A percentile compares a stretch with the other conserved stretches of the same genome.
These are phyloP conservation scores for Drosophila aldrichi DNA, from an alignment of 2,888 invertebrate genomes.

Conservation along the genomic window DNA sequence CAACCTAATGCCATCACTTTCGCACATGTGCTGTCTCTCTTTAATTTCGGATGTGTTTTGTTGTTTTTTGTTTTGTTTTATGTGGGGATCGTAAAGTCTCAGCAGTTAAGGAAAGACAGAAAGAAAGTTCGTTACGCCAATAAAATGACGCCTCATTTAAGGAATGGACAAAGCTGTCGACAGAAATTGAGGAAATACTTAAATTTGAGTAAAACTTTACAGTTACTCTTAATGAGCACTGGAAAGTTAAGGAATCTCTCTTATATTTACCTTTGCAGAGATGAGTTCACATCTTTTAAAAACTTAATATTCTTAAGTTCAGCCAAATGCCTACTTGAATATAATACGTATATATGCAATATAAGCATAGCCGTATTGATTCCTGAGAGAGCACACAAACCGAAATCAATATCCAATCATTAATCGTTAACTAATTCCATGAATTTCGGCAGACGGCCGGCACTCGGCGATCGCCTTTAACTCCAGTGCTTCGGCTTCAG, in stretches of 20 bases:
- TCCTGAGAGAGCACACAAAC: conserved; percentile 19
- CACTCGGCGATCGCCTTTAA: conserved; percentile 26
- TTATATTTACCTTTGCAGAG: background rate
- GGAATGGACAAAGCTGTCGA: conserved; percentile 18
- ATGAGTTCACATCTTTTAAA: background rate
- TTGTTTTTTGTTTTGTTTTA: conserved; percentile 22
- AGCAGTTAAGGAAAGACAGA: conserved; percentile 50
- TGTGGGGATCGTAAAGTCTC: conserved; percentile 64
- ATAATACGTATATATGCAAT: background rate
- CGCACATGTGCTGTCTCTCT: conserved; percentile 1
- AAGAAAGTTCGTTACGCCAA: conserved; percentile 46
- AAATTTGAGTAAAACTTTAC: conserved; percentile 10
- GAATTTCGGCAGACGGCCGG: conserved; percentile 68
- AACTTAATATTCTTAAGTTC: background rate
- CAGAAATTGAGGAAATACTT: conserved; percentile 11
- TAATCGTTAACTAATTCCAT: conserved; percentile 81
- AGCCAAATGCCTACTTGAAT: background rate
- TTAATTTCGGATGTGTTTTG: conserved; percentile 43
- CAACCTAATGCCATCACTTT: conserved; percentile 22
- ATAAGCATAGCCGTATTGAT: conserved; percentile 10
- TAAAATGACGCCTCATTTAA: conserved; percentile 38
- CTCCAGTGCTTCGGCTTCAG: conserved; percentile 1
- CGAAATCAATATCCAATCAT: conserved; percentile 80
- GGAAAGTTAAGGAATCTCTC: conserved; percentile 28
- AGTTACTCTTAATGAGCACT: conserved; percentile 44